Base-by-base conservation (phyloP, 2,113 vertebrate genomes). In the Oryzias woworae region DNA sequence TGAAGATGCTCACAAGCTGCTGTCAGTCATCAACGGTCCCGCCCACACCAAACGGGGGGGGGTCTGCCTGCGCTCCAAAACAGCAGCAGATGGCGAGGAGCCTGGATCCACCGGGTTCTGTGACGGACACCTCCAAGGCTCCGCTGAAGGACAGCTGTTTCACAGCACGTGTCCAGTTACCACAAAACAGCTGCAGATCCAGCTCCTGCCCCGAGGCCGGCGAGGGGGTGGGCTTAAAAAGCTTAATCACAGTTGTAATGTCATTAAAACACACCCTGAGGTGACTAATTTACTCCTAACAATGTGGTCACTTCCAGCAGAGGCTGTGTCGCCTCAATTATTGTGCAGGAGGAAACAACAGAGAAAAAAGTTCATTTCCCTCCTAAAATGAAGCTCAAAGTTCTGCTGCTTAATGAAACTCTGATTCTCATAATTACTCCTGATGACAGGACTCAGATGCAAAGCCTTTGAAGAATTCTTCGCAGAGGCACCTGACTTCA, bases 141-240 rank as follows among this genome's bases (percentile, higher is more conserved):
- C 20, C 1, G 42, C 55, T 85, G 83, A 90, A 71, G 77, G 85
- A 78, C 80, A 86, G 86, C 82, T 82, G 82, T 84, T 80, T 82
- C 81, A 76, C 79, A 65, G 56, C 44, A 26, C 14, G 65, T 4
- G 66, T 77, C 69, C 62, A 24, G 73, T 77, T 81, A 68, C 65
- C 63, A 71, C 71, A 62, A 69, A 45, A 75, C 70, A 68, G 63
- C 41, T 16, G 7, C 2, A 1, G 49, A 71, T 45, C 66, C 49
- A 66, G 22, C 17, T 46, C 23, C 22, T 54, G 66, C 71, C 31
- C 23, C 15, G 59, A 58, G 72, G 10, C 24, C 45, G 22, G 60
- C 57, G 54, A 65, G 52, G 22, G 60, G 60, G 3, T 45, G 54
- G 54, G 64, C 43, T 52, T 41, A 46, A 54, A 62, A 58, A 31